Evolutionary conservation across 1,140 invertebrate species (phyloP), one percentile per base, ranked within the genome.

Genomic region (Zaprionus kolodkinae): DNA sequence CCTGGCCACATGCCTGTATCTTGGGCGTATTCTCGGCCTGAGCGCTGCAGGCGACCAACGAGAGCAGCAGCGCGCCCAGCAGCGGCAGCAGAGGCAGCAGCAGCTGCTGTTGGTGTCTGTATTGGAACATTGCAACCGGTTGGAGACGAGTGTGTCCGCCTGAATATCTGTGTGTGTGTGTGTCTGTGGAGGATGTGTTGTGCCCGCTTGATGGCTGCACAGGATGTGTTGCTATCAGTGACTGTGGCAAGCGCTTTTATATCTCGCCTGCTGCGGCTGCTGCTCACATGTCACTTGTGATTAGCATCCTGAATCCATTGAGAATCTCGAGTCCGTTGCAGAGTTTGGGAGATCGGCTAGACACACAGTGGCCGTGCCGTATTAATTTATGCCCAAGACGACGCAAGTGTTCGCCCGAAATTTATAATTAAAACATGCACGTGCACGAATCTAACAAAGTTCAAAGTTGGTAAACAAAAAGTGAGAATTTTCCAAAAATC

Each of bases 1-100:
- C 6, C 0, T 25, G 6, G 33, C 81, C 82, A 15, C 81, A 84
- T 2, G 27, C 43, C 30, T 67, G 50, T 25, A 65, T 55, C 5
- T 25, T 77, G 1, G 65, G 36, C 33, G 70, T 36, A 11, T 4
- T 21, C 5, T 25, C 52, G 13, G 17, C 45, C 6, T 21, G 45
- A 5, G n/a, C 15, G 63, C 33, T 50, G 54, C 63, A 13, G 4
- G 67, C 54, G 6, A 68, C 57, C 38, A 79, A 13, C 15, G 75
- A 21, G 27, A 70, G 15, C n/a, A 63, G 35, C 15, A 69, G 13
- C 17, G 17, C 17, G 9, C n/a, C 9, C 15, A 50, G 11, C 17
- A 81, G 21, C 45, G 56, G 10, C 45, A 62, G 6, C 35, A 63
- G 11, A n/a, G 25, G n/a, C 54, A 25, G 15, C 43, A 38, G 17